Evolutionary conservation across 1,140 invertebrate species (phyloP), one percentile per base, ranked within the genome.

Genomic region (Brachystomella parvula): DNA sequence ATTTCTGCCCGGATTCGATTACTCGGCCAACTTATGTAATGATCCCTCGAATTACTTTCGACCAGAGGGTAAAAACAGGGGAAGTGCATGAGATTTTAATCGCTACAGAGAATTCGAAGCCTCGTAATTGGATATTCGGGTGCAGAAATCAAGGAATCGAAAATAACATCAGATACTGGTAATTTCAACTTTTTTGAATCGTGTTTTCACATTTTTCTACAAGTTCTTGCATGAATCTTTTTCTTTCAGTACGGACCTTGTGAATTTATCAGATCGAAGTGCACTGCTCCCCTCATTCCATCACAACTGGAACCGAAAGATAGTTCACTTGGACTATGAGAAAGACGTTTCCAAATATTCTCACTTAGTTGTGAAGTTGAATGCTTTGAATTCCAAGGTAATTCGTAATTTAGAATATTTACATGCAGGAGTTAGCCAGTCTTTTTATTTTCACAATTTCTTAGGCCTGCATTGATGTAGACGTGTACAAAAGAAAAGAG

Each of bases 111-210:
- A 73, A 68, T 61, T 62, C 70, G 33, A 60, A 65, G 21, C 28
- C 67, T 3, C 68, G 66, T 29, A 66, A 65, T 49, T 73, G 71
- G 71, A 68, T 73, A 24, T 64, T 70, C 35, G 71, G 71, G 31
- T 73, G 71, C 33, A 58, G 19, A 32, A 31, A 29, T 12, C 63
- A 64, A 59, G 26, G 29, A 9, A 35, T 64, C 32, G 17, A n/a
- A 39, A 47, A 66, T n/a, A 35, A 44, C 15, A 31, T 65, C n/a
- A 64, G 60, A 33, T 67, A 65, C 29, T 73, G 71, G 69, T 71
- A 62, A 61, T 17, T 59, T 53, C 6, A 39, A 1, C 39, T 35
- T 1, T n/a, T 53, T 33, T 24, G 31, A 33, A 30, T 21, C 47
- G 26, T n/a, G 47, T 65, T 58, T 59, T 26, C 15, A 63, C 24